Conservation (phyloP, 2,113 vertebrate species). For the Seriola quinqueradiata region DNA sequence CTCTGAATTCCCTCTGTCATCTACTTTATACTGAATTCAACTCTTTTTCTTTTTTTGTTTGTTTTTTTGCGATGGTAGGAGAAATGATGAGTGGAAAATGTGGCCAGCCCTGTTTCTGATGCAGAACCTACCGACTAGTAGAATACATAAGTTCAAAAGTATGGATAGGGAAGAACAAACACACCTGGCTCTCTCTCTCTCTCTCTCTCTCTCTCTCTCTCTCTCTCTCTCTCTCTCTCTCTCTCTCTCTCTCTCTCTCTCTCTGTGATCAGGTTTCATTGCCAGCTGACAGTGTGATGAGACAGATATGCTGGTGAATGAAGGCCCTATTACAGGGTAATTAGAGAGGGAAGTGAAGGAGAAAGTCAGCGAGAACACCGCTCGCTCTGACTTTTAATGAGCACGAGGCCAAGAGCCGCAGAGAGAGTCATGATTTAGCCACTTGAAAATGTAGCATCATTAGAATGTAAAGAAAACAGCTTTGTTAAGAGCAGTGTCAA, state of each 20-base stretch:
- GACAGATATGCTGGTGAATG: slow-evolving; percentile 40
- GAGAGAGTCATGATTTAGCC: slow-evolving; percentile 7
- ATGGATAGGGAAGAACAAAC: background rate
- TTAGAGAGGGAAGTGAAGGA: slow-evolving; percentile 35
- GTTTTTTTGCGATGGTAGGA: background rate
- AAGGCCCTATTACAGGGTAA: slow-evolving; percentile 44
- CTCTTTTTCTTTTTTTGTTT: background rate
- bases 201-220: background rate
- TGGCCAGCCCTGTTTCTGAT: background rate
- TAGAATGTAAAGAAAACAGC: background rate
- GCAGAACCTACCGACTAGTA: background rate
- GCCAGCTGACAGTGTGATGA: slow-evolving; percentile 34
- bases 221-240: slow-evolving; percentile 8
- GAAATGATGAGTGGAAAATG: slow-evolving; percentile 18
- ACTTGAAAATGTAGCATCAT: background rate
- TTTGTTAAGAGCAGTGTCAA: slow-evolving; percentile 1
- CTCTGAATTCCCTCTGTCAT: slow-evolving; percentile 31
- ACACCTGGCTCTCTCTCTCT: background rate
- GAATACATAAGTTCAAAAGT: slow-evolving; percentile 2
- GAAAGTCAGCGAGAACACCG: slow-evolving; percentile 19
- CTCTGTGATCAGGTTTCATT: slow-evolving; percentile 32
- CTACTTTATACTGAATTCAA: slow-evolving; percentile 5
- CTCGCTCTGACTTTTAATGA: slow-evolving; percentile 49
- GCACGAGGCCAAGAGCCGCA: background rate
- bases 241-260: background rate